Percentiles rank a stretch among this genome's conserved stretches.
phyloP scores from a whole-genome alignment of 2,888 invertebrate species.

The Epistrophe grossulariae region DNA sequence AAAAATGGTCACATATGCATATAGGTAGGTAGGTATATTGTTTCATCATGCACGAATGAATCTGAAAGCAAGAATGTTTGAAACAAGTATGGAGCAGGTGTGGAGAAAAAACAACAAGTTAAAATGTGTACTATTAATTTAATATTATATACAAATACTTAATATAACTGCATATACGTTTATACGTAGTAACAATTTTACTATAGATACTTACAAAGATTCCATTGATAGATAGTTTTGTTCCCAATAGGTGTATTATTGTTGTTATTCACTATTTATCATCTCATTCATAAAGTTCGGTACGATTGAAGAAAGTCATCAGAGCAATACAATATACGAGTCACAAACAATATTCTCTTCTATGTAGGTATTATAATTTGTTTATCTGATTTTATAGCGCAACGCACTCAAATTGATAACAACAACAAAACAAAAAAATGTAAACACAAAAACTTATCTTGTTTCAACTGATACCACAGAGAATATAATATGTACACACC shows the following conservation, averaged over 20 bases:
- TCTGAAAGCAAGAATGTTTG: constrained; percentile 23
- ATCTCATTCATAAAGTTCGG: constrained; percentile 48
- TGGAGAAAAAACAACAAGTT: neutral
- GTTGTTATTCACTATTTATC: constrained; percentile 39
- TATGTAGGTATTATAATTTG: constrained; percentile 18
- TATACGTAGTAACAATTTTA: neutral
- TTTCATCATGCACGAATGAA: constrained; percentile 25
- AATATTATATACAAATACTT: neutral
- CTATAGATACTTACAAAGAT: constrained; percentile 60
- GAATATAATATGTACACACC: neutral
- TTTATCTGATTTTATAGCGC: constrained; percentile 33
- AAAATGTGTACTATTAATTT: neutral
- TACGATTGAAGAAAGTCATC: constrained; percentile 33
- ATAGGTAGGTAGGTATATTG: neutral
- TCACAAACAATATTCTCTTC: constrained; percentile 5
- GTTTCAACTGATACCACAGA: constrained; percentile 4
- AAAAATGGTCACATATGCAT: neutral
- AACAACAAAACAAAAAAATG: no score
- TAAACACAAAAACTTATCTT: constrained; percentile 32
- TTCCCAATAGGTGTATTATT: constrained; percentile 31
- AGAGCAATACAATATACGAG: constrained; percentile 13
- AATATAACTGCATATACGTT: neutral
- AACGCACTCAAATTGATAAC: constrained; percentile 25
- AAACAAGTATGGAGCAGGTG: neutral
- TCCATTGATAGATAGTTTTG: constrained; percentile 52